A percentile compares a stretch with the other conserved stretches of the same genome.
These are phyloP conservation scores for Pteropus alecto DNA, from an alignment of 2,113 vertebrate species.

Conservation along the genomic window DNA sequence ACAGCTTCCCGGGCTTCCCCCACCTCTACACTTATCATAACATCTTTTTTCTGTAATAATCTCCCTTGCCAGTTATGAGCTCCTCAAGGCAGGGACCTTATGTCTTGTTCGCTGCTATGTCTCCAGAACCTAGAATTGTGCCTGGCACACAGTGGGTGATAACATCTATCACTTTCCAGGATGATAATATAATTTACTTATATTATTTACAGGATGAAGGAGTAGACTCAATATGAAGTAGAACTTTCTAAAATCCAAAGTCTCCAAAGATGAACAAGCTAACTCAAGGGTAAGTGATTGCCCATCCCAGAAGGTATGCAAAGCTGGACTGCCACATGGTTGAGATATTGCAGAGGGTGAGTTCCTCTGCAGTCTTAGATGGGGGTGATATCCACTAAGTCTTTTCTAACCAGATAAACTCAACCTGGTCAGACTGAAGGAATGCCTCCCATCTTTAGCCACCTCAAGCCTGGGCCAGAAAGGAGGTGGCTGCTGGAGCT, in stretches of 20 bases:
- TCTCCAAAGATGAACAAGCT: not conserved
- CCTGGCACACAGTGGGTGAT: not conserved
- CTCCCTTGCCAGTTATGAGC: not conserved
- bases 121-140: not conserved
- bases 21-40: not conserved
- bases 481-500: not conserved
- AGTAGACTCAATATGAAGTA: not conserved
- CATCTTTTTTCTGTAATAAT: not conserved
- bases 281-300: not conserved
- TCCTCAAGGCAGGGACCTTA: not conserved
- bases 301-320: not conserved
- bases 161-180: too few relatives aligned
- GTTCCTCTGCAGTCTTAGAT: not conserved
- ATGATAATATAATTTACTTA: too few relatives aligned
- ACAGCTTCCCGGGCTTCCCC: not conserved
- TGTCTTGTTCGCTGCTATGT: not conserved
- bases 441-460: not conserved
- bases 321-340: not conserved
- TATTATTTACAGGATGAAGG: too few relatives aligned
- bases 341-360: too few relatives aligned
- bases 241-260: not conserved
- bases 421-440: not conserved
- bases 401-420: not conserved
- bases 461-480: not conserved
- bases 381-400: not conserved